These are phyloP conservation scores for Mohoua ochrocephala DNA, from an alignment of 2,113 vertebrate species.

Conservation along the genomic window DNA sequence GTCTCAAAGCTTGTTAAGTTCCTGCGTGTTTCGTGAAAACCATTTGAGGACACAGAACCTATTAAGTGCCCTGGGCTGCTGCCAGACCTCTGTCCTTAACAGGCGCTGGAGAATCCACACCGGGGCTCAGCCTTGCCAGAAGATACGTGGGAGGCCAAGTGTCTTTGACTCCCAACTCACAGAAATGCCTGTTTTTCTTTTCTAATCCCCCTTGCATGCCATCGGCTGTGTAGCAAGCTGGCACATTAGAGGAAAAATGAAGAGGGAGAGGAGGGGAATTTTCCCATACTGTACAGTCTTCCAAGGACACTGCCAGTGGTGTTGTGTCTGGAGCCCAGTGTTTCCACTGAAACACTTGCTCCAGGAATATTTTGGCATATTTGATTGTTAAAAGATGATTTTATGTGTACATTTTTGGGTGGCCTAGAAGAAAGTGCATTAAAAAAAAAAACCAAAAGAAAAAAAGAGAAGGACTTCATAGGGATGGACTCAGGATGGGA, in stretches of 20 bases:
- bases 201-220: neutral
- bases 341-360: neutral
- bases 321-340: neutral
- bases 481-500: neutral
- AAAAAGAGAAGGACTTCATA: neutral
- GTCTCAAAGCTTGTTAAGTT: slow-evolving; percentile 21
- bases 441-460: neutral
- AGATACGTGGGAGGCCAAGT: neutral
- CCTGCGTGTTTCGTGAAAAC: neutral
- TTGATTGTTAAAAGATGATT: neutral
- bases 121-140: neutral
- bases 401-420: neutral
- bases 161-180: neutral
- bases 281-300: neutral
- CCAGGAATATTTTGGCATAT: neutral
- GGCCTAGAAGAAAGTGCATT: neutral
- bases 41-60: neutral
- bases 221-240: neutral
- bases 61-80: neutral
- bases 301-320: neutral
- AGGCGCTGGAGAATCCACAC: neutral
- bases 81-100: neutral
- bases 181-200: neutral
- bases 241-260: neutral
- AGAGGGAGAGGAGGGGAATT: neutral